Evolutionary conservation across 2,797 vertebrate genomes (phyloP).

Genomic region (Crenichthys baileyi): DNA sequence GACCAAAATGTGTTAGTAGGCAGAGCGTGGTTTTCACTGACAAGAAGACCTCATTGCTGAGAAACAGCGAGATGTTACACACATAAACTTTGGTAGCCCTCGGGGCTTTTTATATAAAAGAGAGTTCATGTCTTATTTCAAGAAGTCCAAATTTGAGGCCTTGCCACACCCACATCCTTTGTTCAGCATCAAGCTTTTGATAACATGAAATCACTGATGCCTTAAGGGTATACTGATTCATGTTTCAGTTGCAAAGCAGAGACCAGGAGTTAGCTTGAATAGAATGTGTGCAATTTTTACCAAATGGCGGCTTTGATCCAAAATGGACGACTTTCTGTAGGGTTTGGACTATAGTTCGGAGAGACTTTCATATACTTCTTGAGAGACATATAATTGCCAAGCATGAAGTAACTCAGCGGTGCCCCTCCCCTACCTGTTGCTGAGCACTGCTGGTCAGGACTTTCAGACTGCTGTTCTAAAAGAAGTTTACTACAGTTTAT

Average conservation of each 20-base stretch:
- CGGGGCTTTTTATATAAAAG: not conserved
- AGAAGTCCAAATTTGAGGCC: not conserved
- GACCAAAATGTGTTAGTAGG: slow-evolving; percentile 60
- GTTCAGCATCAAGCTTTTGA: not conserved
- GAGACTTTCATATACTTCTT: not conserved
- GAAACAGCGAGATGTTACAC: slow-evolving; percentile 35
- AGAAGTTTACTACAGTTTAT: no score
- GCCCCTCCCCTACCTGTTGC: not conserved
- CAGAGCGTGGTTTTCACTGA: slow-evolving; percentile 57
- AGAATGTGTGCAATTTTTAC: not conserved
- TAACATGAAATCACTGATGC: not conserved
- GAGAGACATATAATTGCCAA: not conserved
- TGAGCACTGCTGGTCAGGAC: slow-evolving; percentile 2
- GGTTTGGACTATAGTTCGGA: not conserved
- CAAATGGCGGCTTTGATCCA: not conserved
- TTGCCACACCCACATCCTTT: not conserved
- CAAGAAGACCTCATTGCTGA: slow-evolving; percentile 52
- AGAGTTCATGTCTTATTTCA: not conserved
- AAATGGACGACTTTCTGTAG: not conserved
- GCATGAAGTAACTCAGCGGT: not conserved
- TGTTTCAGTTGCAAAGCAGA: not conserved
- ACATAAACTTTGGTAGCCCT: not conserved
- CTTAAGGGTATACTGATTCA: not conserved
- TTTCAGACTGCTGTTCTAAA: no score
- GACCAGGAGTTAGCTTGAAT: not conserved